phyloP scores from a whole-genome alignment of 2,888 invertebrate species.

The Bhutanitis thaidina region DNA sequence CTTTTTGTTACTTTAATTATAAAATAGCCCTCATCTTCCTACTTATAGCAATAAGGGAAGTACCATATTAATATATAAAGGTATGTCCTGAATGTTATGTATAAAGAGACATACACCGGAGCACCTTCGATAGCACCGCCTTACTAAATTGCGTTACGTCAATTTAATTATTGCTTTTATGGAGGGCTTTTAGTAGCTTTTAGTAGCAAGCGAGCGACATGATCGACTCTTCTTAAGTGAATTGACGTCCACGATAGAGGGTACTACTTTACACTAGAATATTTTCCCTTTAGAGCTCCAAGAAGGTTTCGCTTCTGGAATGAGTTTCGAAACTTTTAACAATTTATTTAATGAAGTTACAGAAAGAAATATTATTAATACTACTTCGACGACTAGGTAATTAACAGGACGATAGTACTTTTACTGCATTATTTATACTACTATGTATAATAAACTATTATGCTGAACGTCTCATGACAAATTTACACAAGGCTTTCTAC shows the following conservation, averaged over 20 bases:
- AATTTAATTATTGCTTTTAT: slow-evolving; percentile 81
- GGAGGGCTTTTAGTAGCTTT: slow-evolving; percentile 81
- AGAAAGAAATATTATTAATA: too few species aligned
- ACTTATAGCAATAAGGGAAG: slow-evolving; percentile 24
- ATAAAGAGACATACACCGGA: slow-evolving; percentile 24
- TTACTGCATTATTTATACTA: too few species aligned
- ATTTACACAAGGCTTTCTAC: too few species aligned
- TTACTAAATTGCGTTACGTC: slow-evolving; percentile 75
- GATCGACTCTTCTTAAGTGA: slow-evolving; percentile 76
- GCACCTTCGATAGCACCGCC: slow-evolving; percentile 64
- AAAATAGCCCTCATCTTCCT: background rate
- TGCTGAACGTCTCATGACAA: too few species aligned
- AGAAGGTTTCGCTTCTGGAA: too few species aligned
- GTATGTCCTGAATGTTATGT: slow-evolving; percentile 3
- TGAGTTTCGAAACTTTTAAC: too few species aligned
- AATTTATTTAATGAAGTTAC: too few species aligned
- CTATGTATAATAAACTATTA: too few species aligned
- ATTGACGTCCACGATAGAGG: slow-evolving; percentile 61
- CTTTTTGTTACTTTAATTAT: too few species aligned
- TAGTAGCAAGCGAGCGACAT: slow-evolving; percentile 72
- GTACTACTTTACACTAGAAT: slow-evolving; percentile 37
- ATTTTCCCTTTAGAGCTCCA: slow-evolving; percentile 8
- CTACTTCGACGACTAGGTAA: too few species aligned
- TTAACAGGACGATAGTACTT: too few species aligned
- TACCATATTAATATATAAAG: slow-evolving; percentile 16